These are phyloP conservation scores for Ambastaia sidthimunki DNA, from an alignment of 2,797 vertebrate genomes.

Conservation along the genomic window DNA sequence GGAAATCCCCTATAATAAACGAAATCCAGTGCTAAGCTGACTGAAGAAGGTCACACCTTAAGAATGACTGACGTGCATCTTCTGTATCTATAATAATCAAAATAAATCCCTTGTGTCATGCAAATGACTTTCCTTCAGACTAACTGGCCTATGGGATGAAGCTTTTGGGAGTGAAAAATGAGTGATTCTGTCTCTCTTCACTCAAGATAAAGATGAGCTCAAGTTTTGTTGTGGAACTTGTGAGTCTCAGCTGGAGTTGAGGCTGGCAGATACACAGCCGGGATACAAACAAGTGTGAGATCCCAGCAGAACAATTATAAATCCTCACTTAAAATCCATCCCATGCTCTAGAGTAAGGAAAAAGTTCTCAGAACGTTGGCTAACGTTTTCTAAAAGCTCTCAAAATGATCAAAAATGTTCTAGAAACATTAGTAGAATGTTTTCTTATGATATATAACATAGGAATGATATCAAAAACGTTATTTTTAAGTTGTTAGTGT, in stretches of 20 bases:
- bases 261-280: conserved; percentile 26
- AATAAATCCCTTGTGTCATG: conserved; percentile 27
- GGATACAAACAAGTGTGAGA: conserved; percentile 15
- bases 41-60: conserved; percentile 24
- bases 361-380: not conserved
- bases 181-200: not conserved
- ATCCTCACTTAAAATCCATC: conserved; percentile 3
- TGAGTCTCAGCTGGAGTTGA: conserved; percentile 43
- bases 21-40: not conserved
- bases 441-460: too few species aligned
- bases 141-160: not conserved
- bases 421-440: too few species aligned
- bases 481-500: too few species aligned
- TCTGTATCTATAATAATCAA: conserved; percentile 21
- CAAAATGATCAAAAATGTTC: too few species aligned
- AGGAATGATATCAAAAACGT: too few species aligned
- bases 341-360: conserved; percentile 2
- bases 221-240: conserved; percentile 41
- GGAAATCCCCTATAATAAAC: too few species aligned
- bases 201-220: conserved; percentile 1
- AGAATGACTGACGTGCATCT: conserved; percentile 16
- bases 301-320: conserved; percentile 27
- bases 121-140: conserved; percentile 1
- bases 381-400: too few species aligned
- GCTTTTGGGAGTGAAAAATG: not conserved